Conservation (phyloP, 2,888 invertebrate species). For the Keiferia lycopersicella region DNA sequence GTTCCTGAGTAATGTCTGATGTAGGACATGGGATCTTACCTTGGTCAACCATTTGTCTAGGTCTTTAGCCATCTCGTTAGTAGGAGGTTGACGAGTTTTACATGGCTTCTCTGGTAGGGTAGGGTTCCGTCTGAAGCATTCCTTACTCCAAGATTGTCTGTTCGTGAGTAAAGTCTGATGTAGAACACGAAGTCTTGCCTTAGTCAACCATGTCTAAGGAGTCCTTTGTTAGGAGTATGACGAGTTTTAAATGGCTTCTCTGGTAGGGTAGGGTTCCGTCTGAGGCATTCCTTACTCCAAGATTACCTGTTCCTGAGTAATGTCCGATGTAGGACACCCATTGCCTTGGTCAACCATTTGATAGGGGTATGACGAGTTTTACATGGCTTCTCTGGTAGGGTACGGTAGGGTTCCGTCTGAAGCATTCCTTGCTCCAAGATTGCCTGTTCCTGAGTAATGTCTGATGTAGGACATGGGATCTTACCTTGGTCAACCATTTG, state of each 20-base stretch:
- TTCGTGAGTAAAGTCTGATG: no score
- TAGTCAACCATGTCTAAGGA: neutral
- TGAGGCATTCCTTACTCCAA: no score
- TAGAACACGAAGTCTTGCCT: no score
- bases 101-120: no score
- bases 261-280: no score
- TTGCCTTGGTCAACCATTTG: conserved; percentile 3
- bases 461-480: conserved; percentile 13
- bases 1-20: conserved; percentile 1
- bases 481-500: conserved; percentile 10
- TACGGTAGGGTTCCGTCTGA: no score
- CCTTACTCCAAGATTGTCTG: no score
- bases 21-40: neutral
- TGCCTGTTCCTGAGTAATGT: conserved; percentile 5
- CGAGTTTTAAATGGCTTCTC: no score
- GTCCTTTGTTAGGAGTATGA: neutral
- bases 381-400: no score
- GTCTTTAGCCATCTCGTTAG: neutral
- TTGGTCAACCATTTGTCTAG: conserved; percentile 2
- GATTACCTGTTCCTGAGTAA: conserved; percentile 3
- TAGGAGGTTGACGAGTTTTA: no score
- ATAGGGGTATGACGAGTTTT: neutral
- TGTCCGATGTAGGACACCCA: neutral
- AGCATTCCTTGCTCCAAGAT: no score
- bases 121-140: no score